Evolutionary conservation across 2,797 vertebrate species (phyloP).

Genomic region (Denticeps clupeoides): DNA sequence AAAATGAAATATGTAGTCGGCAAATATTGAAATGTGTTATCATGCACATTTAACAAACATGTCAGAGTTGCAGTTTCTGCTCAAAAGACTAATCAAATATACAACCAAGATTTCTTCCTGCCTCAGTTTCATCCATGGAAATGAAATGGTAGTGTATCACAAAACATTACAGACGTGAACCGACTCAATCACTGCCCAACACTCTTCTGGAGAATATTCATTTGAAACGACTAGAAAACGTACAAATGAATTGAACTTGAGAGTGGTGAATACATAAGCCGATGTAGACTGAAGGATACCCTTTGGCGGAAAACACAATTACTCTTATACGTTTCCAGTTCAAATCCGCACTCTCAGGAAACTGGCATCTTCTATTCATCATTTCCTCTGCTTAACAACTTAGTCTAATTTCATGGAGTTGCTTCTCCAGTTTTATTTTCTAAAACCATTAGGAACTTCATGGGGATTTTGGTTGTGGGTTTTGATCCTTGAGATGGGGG

Average conservation of each 20-base stretch:
- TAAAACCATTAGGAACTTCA: constrained; percentile 49
- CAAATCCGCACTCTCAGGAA: constrained; percentile 14
- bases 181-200: too few relatives aligned
- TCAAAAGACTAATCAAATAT: too few relatives aligned
- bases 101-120: too few relatives aligned
- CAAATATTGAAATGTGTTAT: too few relatives aligned
- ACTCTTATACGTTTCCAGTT: constrained; percentile 20
- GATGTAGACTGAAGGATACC: constrained; percentile 3
- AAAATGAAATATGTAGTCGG: too few relatives aligned
- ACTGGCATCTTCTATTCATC: constrained; percentile 16
- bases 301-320: constrained; percentile 19
- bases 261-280: not conserved
- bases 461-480: constrained; percentile 38
- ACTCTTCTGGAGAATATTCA: constrained; percentile 1
- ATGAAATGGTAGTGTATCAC: too few relatives aligned
- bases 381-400: constrained; percentile 20
- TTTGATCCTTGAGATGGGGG: constrained; percentile 38
- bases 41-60: too few relatives aligned
- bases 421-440: constrained; percentile 26
- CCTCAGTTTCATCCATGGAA: too few relatives aligned
- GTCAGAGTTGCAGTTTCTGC: too few relatives aligned
- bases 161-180: too few relatives aligned
- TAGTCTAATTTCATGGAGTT: constrained; percentile 31
- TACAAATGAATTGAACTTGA: not conserved
- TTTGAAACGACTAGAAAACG: constrained; percentile 5